Base-by-base conservation (phyloP, 2,888 invertebrate genomes). In the Tetranychus piercei region DNA sequence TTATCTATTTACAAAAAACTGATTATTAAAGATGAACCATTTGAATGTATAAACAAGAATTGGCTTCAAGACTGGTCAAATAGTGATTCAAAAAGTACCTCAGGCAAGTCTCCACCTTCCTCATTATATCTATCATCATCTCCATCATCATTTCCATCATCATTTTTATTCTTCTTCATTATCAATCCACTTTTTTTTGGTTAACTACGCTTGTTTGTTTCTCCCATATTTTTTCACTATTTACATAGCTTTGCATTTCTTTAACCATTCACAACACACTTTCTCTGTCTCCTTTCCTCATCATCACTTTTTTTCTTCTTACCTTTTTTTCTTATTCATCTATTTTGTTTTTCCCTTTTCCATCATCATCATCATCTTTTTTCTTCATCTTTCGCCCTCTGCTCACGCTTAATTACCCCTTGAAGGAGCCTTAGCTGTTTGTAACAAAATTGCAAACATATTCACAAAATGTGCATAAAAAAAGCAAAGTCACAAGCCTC, bases 1-100 rank as follows among this genome's bases (percentile, higher is more conserved):
- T 79, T 77, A 75, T 73, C 77, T 7, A 78, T 80, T 23, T 80
- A 79, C 74, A 76, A 79, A 9, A 78, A 79, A 67, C 72, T 79
- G 44, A 72, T 74, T 11, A 71, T 65, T 7, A 74, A 75, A 74
- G 74, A 76, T 71, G 77, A 78, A 34, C 76, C 55, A 20, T 84
- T 81, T 78, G 85, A 86, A 78, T 86, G 85, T 82, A 81, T 87
- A 44, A 82, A 85, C 9, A 82, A 82, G 4, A 83, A 83, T 34
- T 87, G 87, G 87, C 78, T 87, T 11, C 81, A 80, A 1, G 83
- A 84, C 74, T 87, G 86, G 86, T 78, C 86, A 3, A 82, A 81
- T 18, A 80, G 80, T 55, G 80, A 80, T 7, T 22, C 44, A 15
- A 18, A 43, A 3, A 76, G 78, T 9, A 81, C 55, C 55, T 55